Base-by-base conservation (phyloP, 2,888 invertebrate species). In the Ferdinandea cuprea region DNA sequence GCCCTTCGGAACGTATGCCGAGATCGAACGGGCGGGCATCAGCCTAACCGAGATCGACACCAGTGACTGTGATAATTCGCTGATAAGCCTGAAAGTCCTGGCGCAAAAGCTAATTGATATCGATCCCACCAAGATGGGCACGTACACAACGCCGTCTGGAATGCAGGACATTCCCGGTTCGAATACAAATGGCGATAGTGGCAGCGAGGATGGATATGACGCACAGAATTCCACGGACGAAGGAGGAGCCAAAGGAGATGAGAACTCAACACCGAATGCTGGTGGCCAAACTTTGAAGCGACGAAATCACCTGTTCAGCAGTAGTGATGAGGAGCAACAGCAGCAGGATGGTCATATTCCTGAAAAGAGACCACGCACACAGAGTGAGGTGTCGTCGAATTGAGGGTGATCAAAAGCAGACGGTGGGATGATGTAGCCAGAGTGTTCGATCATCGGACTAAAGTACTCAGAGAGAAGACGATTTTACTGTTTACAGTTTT, bases 1-100 rank as follows among this genome's bases (percentile, higher is more conserved):
- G 86, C 98, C 98, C 0, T 97, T 97, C 88, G 98, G 98, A 65
- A 96, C 98, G 48, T 98, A 97, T 89, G 97, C 97, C 8, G 97
- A 98, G 92, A 95, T 99, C 88, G 98, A 97, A 91, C 93, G 97
- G 54, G 96, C 96, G 42, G 97, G 96, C 85, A 94, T 96, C 83
- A 96, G 97, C 91, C 93, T 98, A 86, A 97, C 97, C 77, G 97
- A 98, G 89, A 97, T 99, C 88, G 98, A 99, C 90, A 98, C 98
- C 1, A 96, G 97, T 59, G 98, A 98, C 91, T 98, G 98, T 92
- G 97, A 98, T 89, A 97, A 96, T 92, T 98, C 98, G 79, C 93
- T 98, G 86, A 95, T 96, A 87, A 98, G 97, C 91, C 93, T 98
- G 32, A 93, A 97, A 93, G 92, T 94, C 85, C 92, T 96, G 86